A percentile compares a stretch with the other conserved stretches of the same genome.
phyloP scores from a whole-genome alignment of 2,113 vertebrate species.

The Gopherus evgoodei region DNA sequence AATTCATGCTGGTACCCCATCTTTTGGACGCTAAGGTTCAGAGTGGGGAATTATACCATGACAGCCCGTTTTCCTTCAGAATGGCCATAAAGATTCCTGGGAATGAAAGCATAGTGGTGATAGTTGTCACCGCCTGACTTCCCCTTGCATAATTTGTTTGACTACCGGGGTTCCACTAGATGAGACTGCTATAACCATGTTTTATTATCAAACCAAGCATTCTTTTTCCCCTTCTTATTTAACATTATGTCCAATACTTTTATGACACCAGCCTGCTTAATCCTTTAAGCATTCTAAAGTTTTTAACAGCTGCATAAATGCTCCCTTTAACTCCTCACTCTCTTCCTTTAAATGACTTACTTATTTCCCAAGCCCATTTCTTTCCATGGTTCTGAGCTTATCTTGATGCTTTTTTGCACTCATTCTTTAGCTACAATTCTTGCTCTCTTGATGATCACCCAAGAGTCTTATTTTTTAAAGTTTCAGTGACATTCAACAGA shows the following conservation, averaged over 20 bases:
- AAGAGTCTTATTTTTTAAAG: not conserved
- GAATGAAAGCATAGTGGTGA: not conserved
- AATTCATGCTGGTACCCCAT: no score
- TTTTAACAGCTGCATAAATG: not conserved
- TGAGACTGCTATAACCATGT: not conserved
- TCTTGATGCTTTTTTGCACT: not conserved
- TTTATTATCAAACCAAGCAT: not conserved
- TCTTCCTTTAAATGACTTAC: not conserved
- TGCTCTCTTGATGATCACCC: not conserved
- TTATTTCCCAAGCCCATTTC: not conserved
- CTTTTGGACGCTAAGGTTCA: no score
- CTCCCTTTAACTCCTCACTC: not conserved
- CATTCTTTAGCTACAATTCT: not conserved
- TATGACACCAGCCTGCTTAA: not conserved
- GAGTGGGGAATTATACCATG: no score
- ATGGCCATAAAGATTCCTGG: not conserved
- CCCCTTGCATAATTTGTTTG: not conserved
- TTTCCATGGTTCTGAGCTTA: not conserved
- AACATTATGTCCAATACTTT: not conserved
- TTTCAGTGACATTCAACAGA: not conserved
- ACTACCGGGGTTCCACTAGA: not conserved
- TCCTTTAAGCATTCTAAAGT: not conserved
- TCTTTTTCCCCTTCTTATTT: not conserved
- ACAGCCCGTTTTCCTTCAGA: not conserved
- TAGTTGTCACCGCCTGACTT: not conserved